These are phyloP conservation scores for Macrocentrus cingulum DNA, from an alignment of 1,140 invertebrate species.

Conservation along the genomic window DNA sequence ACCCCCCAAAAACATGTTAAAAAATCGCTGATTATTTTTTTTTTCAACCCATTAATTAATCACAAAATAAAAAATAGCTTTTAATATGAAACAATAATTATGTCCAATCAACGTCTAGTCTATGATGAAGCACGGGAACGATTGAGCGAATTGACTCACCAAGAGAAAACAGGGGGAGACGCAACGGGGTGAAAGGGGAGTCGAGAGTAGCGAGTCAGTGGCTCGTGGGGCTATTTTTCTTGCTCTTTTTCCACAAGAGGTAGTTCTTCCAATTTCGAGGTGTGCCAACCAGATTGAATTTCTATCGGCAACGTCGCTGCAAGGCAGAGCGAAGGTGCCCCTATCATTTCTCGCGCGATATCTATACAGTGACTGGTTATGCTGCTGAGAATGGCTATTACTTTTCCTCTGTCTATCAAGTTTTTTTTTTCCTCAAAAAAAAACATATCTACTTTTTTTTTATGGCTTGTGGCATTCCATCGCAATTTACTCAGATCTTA, in stretches of 20 bases:
- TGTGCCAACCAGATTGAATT: constrained; percentile 51
- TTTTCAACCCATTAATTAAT: too few species aligned
- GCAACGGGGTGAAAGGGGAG: constrained; percentile 12
- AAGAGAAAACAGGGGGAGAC: too few species aligned
- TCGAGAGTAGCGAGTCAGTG: neutral
- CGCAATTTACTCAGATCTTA: constrained; percentile 1
- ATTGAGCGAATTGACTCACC: constrained; percentile 43
- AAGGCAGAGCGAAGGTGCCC: constrained; percentile 28
- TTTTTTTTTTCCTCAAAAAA: constrained; percentile 8
- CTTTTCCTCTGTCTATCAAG: constrained; percentile 14
- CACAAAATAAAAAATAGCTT: too few species aligned
- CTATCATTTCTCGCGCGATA: constrained; percentile 47
- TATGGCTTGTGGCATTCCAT: constrained; percentile 3
- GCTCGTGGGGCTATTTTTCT: constrained; percentile 14
- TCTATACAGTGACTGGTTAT: constrained; percentile 45
- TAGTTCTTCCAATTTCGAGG: constrained; percentile 48
- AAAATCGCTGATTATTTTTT: too few species aligned
- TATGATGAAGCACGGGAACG: too few species aligned
- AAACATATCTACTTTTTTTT: too few species aligned
- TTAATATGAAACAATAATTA: too few species aligned
- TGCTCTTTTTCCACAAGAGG: constrained; percentile 24
- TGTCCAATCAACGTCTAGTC: too few species aligned
- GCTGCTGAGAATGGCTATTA: constrained; percentile 39
- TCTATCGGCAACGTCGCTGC: constrained; percentile 39
- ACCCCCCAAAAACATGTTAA: too few species aligned